Evolutionary conservation across 2,797 vertebrate species (phyloP).

Genomic region (Glossophaga mutica): DNA sequence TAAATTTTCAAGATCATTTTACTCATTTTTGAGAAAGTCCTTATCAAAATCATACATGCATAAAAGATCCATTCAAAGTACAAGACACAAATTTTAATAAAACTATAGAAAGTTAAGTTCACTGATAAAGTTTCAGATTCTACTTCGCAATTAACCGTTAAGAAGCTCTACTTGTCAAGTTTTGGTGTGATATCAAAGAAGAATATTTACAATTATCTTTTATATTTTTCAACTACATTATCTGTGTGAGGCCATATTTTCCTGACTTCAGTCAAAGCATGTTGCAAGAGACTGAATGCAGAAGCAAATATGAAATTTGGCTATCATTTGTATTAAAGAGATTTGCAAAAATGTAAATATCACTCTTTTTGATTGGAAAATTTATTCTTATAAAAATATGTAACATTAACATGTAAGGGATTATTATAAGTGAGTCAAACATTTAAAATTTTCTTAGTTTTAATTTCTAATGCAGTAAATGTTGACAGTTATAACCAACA

Average conservation of each 20-base stretch:
- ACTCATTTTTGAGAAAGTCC: constrained; percentile 21
- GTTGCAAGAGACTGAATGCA: not conserved
- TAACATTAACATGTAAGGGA: constrained; percentile 15
- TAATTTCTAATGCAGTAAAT: constrained; percentile 25
- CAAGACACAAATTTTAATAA: not conserved
- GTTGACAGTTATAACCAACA: not conserved
- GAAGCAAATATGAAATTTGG: constrained; percentile 1
- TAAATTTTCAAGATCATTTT: not conserved
- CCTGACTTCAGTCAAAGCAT: constrained; percentile 10
- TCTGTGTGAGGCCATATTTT: constrained; percentile 9
- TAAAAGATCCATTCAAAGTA: constrained; percentile 11
- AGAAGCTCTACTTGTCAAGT: not conserved
- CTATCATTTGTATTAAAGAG: constrained; percentile 24
- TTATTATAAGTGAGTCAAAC: constrained; percentile 5
- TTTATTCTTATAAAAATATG: constrained; percentile 33
- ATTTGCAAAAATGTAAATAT: constrained; percentile 24
- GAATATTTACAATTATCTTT: not conserved
- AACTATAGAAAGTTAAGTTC: not conserved
- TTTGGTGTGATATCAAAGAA: constrained; percentile 40
- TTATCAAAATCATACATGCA: not conserved
- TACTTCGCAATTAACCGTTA: not conserved
- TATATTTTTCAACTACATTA: not conserved
- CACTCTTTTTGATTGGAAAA: constrained; percentile 31
- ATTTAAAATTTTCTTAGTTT: not conserved
- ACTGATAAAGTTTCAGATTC: not conserved